Conservation (phyloP, 1,140 invertebrate species). For the Drosophila mayri region DNA sequence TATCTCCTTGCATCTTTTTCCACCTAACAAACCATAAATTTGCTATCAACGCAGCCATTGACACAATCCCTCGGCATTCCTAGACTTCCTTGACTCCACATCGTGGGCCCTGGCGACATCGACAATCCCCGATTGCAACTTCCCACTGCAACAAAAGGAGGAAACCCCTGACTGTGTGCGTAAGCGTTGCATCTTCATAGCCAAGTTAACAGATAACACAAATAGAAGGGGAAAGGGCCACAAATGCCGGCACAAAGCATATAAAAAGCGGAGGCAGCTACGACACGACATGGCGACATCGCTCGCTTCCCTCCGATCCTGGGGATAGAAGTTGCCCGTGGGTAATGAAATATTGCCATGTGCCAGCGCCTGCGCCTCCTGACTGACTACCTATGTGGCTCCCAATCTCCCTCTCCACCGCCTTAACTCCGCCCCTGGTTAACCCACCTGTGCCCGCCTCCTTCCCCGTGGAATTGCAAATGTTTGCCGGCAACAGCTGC, state of each 20-base stretch:
- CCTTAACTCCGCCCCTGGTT: neutral
- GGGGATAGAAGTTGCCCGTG: constrained; percentile 53
- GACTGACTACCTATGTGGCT: constrained; percentile 54
- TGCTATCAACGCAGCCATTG: constrained; percentile 4
- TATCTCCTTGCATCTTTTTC: constrained; percentile 20
- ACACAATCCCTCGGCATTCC: constrained; percentile 36
- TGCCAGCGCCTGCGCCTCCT: constrained; percentile 72
- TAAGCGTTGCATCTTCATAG: constrained; percentile 55
- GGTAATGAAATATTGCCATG: constrained; percentile 81
- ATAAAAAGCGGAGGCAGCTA: constrained; percentile 46
- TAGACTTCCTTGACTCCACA: neutral
- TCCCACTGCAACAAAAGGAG: constrained; percentile 43
- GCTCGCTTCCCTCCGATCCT: constrained; percentile 23
- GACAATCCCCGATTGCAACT: constrained; percentile 38
- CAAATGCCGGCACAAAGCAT: constrained; percentile 62
- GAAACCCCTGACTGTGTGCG: constrained; percentile 31
- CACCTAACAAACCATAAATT: constrained; percentile 36
- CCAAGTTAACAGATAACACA: constrained; percentile 48
- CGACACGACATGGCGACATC: constrained; percentile 22
- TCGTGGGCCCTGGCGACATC: constrained; percentile 36
- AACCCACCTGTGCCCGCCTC: constrained; percentile 1
- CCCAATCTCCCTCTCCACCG: neutral
- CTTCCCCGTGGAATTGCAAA: constrained; percentile 53
- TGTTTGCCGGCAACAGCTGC: constrained; percentile 79
- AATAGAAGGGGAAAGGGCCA: constrained; percentile 38